A percentile compares a stretch with the other conserved stretches of the same genome.
Evolutionary conservation across 2,888 invertebrate species (phyloP).

Genomic region (Trachelus iudaicus): DNA sequence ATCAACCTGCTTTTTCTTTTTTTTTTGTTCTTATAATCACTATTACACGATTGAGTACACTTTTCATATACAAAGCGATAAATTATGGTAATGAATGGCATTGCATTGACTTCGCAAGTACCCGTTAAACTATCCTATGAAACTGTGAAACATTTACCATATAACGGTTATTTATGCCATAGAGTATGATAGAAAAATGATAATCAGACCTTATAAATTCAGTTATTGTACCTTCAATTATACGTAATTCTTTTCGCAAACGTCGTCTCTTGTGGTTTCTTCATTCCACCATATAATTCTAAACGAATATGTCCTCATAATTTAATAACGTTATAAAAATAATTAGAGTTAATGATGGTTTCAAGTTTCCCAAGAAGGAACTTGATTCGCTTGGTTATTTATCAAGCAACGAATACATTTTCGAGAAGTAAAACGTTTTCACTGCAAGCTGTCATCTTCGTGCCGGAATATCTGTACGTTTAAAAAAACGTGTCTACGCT

Average conservation of each 20-base stretch:
- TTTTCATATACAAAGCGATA: slow-evolving; percentile 11
- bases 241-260: background rate
- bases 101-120: slow-evolving; percentile 1
- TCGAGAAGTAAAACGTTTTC: background rate
- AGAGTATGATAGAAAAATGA: background rate
- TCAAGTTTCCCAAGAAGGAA: background rate
- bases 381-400: background rate
- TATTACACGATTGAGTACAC: background rate
- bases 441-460: background rate
- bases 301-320: background rate
- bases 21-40: background rate
- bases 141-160: background rate
- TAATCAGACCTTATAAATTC: background rate
- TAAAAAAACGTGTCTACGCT: background rate
- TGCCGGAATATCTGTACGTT: background rate
- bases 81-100: slow-evolving; percentile 16
- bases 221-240: background rate
- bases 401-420: background rate
- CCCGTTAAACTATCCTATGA: background rate
- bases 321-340: background rate
- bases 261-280: background rate
- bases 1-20: background rate
- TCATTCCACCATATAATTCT: background rate
- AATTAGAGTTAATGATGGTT: background rate
- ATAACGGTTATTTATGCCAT: background rate